Evolutionary conservation across 2,797 vertebrate species (phyloP).

Genomic region (Myiotriccus ornatus): DNA sequence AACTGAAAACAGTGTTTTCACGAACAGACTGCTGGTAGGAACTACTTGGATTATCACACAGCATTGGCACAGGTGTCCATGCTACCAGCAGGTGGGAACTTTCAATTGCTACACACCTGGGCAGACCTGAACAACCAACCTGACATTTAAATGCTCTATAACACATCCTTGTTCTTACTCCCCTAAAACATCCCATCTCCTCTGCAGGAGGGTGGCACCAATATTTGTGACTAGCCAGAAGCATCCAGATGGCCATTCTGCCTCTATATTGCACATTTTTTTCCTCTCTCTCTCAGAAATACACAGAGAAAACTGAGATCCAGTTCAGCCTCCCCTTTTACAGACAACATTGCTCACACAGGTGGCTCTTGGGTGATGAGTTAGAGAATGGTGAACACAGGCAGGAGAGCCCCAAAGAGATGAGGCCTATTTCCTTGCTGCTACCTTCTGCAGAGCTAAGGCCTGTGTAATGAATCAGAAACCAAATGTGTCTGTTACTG

Average conservation of each 20-base stretch:
- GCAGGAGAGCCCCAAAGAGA: neutral
- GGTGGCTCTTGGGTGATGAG: neutral
- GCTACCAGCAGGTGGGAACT: neutral
- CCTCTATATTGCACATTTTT: neutral
- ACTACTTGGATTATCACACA: neutral
- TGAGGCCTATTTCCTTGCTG: neutral
- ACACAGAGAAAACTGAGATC: neutral
- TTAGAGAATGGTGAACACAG: neutral
- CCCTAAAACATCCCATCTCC: neutral
- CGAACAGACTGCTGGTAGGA: neutral
- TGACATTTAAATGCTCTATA: neutral
- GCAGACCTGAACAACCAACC: neutral
- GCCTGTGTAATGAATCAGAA: neutral
- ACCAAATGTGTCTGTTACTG: neutral
- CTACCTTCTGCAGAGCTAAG: neutral
- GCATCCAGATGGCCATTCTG: neutral
- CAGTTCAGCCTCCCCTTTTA: neutral
- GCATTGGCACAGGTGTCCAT: neutral
- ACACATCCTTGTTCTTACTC: neutral
- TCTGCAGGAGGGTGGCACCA: neutral
- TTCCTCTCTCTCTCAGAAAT: neutral
- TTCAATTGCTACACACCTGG: neutral
- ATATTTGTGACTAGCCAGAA: neutral
- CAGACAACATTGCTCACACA: neutral
- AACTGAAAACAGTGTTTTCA: neutral